A percentile compares a stretch with the other conserved stretches of the same genome.
Conservation (phyloP, 2,888 invertebrate genomes). For the Lamellibrachia columna region DNA sequence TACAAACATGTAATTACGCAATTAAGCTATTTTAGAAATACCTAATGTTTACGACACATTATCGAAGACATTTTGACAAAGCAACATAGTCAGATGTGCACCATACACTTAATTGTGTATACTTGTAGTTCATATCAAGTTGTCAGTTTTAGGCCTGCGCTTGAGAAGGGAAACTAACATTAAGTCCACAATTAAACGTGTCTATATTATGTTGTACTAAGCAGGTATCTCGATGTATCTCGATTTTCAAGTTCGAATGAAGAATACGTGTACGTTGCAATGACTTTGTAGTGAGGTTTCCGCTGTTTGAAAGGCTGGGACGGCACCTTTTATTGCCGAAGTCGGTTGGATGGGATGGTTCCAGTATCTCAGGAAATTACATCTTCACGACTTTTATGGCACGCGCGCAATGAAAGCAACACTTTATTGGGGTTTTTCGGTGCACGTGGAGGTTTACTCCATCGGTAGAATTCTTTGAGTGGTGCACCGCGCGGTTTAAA, state of each 20-base stretch:
- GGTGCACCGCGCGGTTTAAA: background rate
- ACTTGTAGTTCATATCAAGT: background rate
- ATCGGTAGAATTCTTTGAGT: background rate
- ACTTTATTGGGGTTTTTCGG: constrained; percentile 9
- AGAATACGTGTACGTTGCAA: background rate
- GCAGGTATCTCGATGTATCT: background rate
- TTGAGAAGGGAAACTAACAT: background rate
- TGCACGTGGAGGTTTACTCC: background rate
- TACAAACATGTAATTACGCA: background rate
- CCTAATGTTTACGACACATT: background rate
- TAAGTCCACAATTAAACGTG: background rate
- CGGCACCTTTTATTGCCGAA: background rate
- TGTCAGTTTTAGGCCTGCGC: background rate
- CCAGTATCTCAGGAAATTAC: background rate
- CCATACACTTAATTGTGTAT: background rate
- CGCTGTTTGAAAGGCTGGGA: background rate
- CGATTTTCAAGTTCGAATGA: too few species aligned
- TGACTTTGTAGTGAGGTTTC: background rate
- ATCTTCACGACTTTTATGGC: constrained; percentile 1
- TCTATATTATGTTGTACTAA: too few species aligned
- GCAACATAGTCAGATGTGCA: background rate
- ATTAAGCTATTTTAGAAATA: background rate
- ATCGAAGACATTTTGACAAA: background rate
- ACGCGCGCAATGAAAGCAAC: background rate
- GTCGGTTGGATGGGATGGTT: background rate